Conservation (phyloP, 2,888 invertebrate genomes). For the Agonum fuliginosum region DNA sequence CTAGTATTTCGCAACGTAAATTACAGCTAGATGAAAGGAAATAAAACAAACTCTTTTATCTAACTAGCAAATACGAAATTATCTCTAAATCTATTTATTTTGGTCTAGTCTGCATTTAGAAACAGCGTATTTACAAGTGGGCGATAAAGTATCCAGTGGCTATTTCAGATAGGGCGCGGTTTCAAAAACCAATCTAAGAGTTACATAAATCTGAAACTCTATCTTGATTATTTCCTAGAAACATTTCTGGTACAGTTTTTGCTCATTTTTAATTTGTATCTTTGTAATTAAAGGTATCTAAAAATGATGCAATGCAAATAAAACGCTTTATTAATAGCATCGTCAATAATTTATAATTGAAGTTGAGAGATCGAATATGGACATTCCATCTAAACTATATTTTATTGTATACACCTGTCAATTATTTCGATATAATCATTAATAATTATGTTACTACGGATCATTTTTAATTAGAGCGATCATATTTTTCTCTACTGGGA, state of each 20-base stretch:
- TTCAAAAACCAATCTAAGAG: constrained; percentile 10
- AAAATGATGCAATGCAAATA: constrained; percentile 25
- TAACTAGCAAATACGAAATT: constrained; percentile 1
- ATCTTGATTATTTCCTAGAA: constrained; percentile 22
- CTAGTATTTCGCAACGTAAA: background rate
- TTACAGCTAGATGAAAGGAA: background rate
- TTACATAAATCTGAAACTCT: constrained; percentile 20
- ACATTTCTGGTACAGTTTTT: background rate
- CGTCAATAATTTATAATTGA: constrained; percentile 29
- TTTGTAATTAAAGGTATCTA: constrained; percentile 14
- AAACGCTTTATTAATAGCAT: constrained; percentile 20
- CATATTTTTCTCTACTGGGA: no score
- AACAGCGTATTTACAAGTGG: constrained; percentile 7
- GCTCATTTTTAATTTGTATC: constrained; percentile 31
- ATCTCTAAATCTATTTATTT: constrained; percentile 26
- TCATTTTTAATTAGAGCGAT: constrained; percentile 14
- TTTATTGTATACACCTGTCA: constrained; percentile 14
- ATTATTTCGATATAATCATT: constrained; percentile 4
- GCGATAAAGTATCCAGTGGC: constrained; percentile 18
- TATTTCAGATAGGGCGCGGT: constrained; percentile 23
- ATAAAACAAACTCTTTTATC: constrained; percentile 7
- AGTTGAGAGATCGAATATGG: constrained; percentile 15
- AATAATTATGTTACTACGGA: constrained; percentile 1
- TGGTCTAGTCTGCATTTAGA: constrained; percentile 6
- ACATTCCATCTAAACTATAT: constrained; percentile 15